phyloP scores from a whole-genome alignment of 2,113 vertebrate genomes.

The Tachysurus fulvidraco region DNA sequence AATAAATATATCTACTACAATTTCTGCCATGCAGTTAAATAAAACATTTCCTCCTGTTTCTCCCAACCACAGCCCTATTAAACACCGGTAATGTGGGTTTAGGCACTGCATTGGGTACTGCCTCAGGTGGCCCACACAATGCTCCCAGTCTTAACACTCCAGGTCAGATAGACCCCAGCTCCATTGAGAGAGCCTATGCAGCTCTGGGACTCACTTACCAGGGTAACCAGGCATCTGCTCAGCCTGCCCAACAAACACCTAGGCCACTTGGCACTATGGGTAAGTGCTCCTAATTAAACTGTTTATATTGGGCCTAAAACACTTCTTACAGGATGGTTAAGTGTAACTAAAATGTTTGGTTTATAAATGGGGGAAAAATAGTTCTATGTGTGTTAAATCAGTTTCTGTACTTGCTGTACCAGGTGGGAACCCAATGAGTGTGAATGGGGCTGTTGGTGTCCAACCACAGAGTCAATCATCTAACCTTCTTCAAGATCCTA shows the following conservation, averaged over 20 bases:
- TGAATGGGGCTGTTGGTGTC: constrained; percentile 89
- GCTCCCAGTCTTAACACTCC: constrained; percentile 86
- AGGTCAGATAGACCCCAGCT: constrained; percentile 97
- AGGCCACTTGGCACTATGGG: constrained; percentile 80
- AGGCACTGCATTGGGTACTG: constrained; percentile 78
- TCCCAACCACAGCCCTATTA: constrained; percentile 79
- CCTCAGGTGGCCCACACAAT: constrained; percentile 84
- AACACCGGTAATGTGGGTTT: constrained; percentile 80
- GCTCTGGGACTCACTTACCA: constrained; percentile 96
- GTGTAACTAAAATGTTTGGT: not conserved
- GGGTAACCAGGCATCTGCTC: constrained; percentile 89
- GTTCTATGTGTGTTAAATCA: not conserved
- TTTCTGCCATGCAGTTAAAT: not conserved
- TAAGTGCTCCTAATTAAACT: constrained; percentile 65
- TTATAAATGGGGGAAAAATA: not conserved
- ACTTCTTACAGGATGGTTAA: not conserved
- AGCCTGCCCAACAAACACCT: constrained; percentile 75
- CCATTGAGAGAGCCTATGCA: constrained; percentile 94
- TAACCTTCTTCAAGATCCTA: constrained; percentile 86
- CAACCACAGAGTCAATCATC: constrained; percentile 74
- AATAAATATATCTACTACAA: not conserved
- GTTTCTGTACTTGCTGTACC: constrained; percentile 22
- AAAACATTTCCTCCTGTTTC: not conserved
- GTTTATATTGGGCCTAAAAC: too few relatives aligned
- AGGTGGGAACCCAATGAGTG: constrained; percentile 89